Conservation (phyloP, 2,113 vertebrate genomes). For the Synodontis membranacea region DNA sequence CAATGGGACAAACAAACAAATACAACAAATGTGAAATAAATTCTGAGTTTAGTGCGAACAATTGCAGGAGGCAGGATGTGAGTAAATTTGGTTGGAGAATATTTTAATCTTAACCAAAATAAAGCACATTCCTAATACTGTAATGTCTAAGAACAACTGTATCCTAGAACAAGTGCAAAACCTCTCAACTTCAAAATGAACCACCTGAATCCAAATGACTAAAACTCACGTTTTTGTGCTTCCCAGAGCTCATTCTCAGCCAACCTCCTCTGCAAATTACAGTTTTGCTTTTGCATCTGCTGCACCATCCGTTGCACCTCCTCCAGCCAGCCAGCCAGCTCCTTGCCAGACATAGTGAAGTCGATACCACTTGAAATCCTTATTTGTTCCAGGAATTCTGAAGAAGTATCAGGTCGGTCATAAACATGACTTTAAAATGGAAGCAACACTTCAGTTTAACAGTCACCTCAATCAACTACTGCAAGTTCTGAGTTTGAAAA, state of each 20-base stretch:
- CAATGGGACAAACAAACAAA: neutral
- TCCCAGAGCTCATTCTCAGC: slow-evolving; percentile 44
- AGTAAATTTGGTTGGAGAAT: neutral
- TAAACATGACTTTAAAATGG: neutral
- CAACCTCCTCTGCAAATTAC: slow-evolving; percentile 47
- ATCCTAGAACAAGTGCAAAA: neutral
- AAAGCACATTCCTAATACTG: neutral
- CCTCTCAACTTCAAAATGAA: neutral
- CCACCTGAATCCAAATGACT: neutral
- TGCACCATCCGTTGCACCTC: slow-evolving; percentile 48
- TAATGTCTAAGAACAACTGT: neutral
- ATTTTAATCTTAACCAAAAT: neutral
- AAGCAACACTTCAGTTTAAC: neutral
- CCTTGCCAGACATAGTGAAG: neutral
- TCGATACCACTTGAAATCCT: slow-evolving; percentile 39
- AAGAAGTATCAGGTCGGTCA: neutral
- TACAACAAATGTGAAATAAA: neutral
- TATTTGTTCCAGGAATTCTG: slow-evolving; percentile 56
- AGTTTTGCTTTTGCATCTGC: slow-evolving; percentile 55
- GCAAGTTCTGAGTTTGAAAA: neutral
- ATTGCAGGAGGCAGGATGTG: too few species aligned
- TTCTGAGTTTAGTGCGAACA: neutral
- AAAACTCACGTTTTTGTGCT: slow-evolving; percentile 50
- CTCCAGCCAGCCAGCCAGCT: slow-evolving; percentile 39
- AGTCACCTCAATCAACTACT: neutral